These are phyloP conservation scores for Tragelaphus buxtoni DNA, from an alignment of 2,113 vertebrate genomes.

Conservation along the genomic window DNA sequence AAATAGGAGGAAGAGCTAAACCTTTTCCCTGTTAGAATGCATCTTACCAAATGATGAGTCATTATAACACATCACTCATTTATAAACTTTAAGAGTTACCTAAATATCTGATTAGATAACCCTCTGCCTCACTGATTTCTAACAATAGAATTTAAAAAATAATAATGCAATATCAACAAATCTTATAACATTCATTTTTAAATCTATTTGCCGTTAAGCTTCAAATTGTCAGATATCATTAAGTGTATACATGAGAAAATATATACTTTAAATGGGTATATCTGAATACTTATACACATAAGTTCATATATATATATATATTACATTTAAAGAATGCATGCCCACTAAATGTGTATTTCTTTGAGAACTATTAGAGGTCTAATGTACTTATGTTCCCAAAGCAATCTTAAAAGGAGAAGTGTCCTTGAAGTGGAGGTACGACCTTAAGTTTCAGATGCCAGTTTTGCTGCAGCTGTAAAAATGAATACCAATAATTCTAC, in stretches of 20 bases:
- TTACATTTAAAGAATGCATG: neutral
- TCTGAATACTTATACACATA: neutral
- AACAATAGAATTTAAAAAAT: neutral
- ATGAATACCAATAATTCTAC: constrained; percentile 36
- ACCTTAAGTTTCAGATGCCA: constrained; percentile 70
- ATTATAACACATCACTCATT: constrained; percentile 31
- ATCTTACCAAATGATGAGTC: constrained; percentile 44
- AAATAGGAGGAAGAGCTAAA: neutral
- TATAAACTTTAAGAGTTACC: neutral
- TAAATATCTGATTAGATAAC: neutral
- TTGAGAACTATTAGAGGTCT: neutral
- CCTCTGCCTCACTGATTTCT: constrained; percentile 23
- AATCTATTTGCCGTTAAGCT: neutral
- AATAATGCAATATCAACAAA: neutral
- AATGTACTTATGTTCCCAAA: neutral
- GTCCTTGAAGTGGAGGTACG: constrained; percentile 37
- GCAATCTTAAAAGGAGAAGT: neutral
- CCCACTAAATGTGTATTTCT: neutral
- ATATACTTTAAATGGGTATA: neutral
- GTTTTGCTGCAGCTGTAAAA: constrained; percentile 60
- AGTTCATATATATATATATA: neutral
- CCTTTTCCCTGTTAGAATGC: neutral
- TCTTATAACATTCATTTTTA: neutral
- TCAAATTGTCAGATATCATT: neutral
- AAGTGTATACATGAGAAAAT: neutral